phyloP scores from a whole-genome alignment of 2,113 vertebrate genomes.

The Strix aluco region DNA sequence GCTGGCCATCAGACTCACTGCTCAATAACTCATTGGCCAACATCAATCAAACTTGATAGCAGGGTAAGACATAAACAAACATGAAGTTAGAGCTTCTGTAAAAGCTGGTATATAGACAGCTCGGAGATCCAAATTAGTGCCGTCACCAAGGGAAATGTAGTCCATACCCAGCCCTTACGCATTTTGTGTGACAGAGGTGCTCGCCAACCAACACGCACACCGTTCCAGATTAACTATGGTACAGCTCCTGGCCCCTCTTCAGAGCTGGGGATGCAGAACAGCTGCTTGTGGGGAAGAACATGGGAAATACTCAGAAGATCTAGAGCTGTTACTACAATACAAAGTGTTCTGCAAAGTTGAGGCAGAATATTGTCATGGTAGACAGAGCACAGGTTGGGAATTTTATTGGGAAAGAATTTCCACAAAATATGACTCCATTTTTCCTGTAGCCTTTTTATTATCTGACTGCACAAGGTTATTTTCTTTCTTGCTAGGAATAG shows the following conservation, averaged over 20 bases:
- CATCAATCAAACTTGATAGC: not conserved
- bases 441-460: not conserved
- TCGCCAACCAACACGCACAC: accelerated
- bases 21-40: not conserved
- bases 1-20: not conserved
- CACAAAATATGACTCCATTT: not conserved
- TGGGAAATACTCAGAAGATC: not conserved
- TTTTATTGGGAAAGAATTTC: not conserved
- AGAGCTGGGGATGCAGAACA: not conserved
- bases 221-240: not conserved
- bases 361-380: not conserved
- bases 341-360: not conserved
- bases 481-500: not conserved
- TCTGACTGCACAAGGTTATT: not conserved
- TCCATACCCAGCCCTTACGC: accelerated
- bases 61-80: not conserved
- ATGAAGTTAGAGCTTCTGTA: not conserved
- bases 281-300: not conserved
- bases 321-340: not conserved
- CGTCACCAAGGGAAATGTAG: accelerated
- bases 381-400: not conserved
- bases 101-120: not conserved
- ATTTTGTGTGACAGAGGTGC: not conserved
- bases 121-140: not conserved
- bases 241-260: not conserved